Conservation (phyloP, 2,113 vertebrate genomes). For the Colius striatus region DNA sequence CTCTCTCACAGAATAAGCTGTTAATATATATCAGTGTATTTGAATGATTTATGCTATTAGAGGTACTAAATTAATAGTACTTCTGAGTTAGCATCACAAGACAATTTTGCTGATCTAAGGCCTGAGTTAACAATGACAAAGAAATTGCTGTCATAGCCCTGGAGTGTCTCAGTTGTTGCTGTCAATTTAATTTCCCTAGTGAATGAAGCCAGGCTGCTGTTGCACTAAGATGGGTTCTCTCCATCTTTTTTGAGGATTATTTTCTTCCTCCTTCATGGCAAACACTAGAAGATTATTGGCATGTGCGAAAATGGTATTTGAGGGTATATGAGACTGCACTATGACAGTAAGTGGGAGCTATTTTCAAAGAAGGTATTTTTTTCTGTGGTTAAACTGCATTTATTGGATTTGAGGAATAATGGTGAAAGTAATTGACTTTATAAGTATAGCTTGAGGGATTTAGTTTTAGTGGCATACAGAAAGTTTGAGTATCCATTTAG, state of each 20-base stretch:
- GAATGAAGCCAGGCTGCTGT: background rate
- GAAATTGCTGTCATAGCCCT: background rate
- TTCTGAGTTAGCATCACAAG: background rate
- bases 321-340: background rate
- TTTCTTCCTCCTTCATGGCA: too few relatives aligned
- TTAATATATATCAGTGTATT: background rate
- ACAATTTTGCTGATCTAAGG: background rate
- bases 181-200: background rate
- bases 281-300: too few relatives aligned
- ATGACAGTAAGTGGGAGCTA: background rate
- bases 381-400: background rate
- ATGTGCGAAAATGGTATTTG: background rate
- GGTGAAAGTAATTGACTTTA: background rate
- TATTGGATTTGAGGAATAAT: background rate
- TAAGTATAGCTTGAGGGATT: background rate
- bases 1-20: background rate
- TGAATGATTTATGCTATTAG: background rate
- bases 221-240: background rate
- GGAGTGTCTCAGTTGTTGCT: background rate
- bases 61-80: background rate
- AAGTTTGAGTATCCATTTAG: background rate
- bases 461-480: background rate
- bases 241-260: background rate
- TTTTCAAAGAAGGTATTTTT: background rate
- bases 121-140: background rate